Conservation (phyloP, 1,140 invertebrate genomes). For the Octopus sinensis region DNA sequence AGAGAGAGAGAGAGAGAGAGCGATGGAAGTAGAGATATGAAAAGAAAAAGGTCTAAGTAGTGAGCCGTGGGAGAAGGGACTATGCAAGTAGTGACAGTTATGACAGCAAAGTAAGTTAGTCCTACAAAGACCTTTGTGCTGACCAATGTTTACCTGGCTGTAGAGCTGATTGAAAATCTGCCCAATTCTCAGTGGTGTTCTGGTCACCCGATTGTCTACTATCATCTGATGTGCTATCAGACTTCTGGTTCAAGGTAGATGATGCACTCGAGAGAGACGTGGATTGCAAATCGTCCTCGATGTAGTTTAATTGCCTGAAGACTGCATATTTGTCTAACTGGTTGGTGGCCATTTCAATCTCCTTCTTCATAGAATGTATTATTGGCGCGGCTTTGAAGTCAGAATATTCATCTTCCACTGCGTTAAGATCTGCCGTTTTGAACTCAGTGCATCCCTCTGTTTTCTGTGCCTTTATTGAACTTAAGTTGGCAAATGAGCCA, state of each 20-base stretch:
- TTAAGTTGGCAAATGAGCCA: background rate
- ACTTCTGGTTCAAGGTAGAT: background rate
- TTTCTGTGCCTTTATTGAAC: background rate
- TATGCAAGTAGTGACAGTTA: slow-evolving; percentile 14
- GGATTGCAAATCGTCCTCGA: background rate
- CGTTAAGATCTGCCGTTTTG: background rate
- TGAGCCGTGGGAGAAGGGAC: background rate
- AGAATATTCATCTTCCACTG: slow-evolving; percentile 6
- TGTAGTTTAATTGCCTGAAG: slow-evolving; percentile 41
- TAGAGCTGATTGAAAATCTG: slow-evolving; percentile 23
- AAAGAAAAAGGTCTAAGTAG: background rate
- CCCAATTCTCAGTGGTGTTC: slow-evolving; percentile 25
- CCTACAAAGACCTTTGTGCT: background rate
- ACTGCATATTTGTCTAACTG: slow-evolving; percentile 58
- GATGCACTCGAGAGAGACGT: slow-evolving; percentile 10
- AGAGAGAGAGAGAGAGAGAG: background rate
- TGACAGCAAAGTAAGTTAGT: slow-evolving; percentile 9
- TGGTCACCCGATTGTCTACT: slow-evolving; percentile 20
- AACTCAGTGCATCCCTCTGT: background rate
- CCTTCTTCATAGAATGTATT: background rate
- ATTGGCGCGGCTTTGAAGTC: slow-evolving; percentile 27
- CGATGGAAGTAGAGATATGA: background rate
- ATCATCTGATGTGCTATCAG: slow-evolving; percentile 1
- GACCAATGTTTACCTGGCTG: background rate
- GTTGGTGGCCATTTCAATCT: slow-evolving; percentile 18